Evolutionary conservation across 1,140 invertebrate genomes (phyloP), one percentile per base, ranked within the genome.

Genomic region (Aleiodes sp.): DNA sequence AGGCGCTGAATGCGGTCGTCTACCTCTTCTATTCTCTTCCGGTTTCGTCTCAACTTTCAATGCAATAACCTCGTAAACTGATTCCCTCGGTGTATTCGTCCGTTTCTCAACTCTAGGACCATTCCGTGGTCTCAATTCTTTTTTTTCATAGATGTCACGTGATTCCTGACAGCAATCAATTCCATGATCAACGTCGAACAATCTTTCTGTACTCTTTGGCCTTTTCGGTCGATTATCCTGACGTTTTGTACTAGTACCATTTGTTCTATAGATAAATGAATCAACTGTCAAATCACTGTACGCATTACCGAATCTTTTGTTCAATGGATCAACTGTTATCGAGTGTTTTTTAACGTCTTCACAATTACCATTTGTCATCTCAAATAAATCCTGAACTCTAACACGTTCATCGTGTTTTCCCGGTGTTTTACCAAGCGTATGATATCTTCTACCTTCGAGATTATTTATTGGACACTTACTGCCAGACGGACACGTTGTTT

Each of bases 1-100:
- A 1, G 85, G 85, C 0, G 83, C 83, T 0, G 85, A 86, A 57
- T 82, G 83, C 31, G 84, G 83, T 46, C 84, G 79, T 64, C 79
- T 76, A 4, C 73, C 72, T 56, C 74, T 81, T 10, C 73, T 72
- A 41, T 72, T 76, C 26, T 81, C 79, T 0, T 70, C 78, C 7
- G 72, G 59, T 64, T 80, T 76, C 3, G 71, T 39, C 29, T 84
- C 83, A 35, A 75, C 72, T 63, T 80, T 84, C 9, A 77, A 33
- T 0, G 80, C 70, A 24, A 84, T 84, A 8, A 81, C 78, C 41
- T 85, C 84, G 39, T 85, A 84, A 12, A 83, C 64, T 29, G 82
- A 79, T 29, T 86, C 83, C 37, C 77, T 72, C 6, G 59, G 7
- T 16, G 52, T 2, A 9, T 77, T 75, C 1, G 26, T n/a, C 24